A percentile compares a stretch with the other conserved stretches of the same genome.
Evolutionary conservation across 2,797 vertebrate species (phyloP).

Genomic region (Hephaestus fuliginosus): DNA sequence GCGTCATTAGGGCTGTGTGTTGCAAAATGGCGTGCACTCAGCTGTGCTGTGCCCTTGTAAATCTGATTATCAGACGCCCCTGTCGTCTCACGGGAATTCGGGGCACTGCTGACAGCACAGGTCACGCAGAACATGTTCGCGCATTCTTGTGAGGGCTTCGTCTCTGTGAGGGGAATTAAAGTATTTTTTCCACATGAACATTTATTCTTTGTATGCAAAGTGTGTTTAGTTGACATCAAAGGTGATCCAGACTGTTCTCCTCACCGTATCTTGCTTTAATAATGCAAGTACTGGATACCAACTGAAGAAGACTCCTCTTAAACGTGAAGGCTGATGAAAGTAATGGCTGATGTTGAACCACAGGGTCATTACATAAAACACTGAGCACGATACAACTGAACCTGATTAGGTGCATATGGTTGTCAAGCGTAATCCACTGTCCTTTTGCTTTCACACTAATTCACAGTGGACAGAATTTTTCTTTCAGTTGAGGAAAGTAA

Average conservation of each 20-base stretch:
- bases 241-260: not conserved
- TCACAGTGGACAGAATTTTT: conserved; percentile 25
- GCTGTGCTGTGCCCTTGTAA: conserved; percentile 61
- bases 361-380: conserved; percentile 26
- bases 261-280: conserved; percentile 6
- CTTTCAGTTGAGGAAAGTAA: conserved; percentile 48
- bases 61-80: conserved; percentile 57
- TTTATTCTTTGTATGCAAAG: not conserved
- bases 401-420: conserved; percentile 6
- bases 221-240: not conserved
- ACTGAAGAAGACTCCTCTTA: conserved; percentile 4
- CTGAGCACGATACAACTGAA: not conserved
- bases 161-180: conserved; percentile 6
- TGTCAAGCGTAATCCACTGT: not conserved
- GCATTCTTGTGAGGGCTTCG: conserved; percentile 13
- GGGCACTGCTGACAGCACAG: conserved; percentile 62
- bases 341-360: conserved; percentile 25
- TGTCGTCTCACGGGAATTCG: conserved; percentile 28
- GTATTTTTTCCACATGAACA: not conserved
- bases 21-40: conserved; percentile 30
- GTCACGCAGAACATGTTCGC: conserved; percentile 33
- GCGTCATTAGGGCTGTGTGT: conserved; percentile 44
- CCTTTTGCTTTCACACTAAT: not conserved
- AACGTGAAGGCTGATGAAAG: conserved; percentile 32
- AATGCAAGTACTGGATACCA: not conserved